Percentiles rank a stretch among this genome's conserved stretches.
phyloP scores from a whole-genome alignment of 2,888 invertebrate species.

The Synanthedon formicaeformis region DNA sequence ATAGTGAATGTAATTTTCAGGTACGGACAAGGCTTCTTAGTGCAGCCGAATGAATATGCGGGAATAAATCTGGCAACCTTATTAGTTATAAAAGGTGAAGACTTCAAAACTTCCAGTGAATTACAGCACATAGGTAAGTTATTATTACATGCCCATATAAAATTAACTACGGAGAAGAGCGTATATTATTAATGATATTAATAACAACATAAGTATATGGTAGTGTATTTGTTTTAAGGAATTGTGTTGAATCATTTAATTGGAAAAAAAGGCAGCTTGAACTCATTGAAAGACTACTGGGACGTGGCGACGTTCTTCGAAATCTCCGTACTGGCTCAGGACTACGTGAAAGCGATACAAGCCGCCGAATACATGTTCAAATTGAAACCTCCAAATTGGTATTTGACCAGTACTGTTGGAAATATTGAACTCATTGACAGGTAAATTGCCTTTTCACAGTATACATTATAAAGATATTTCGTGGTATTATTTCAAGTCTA shows the following conservation, averaged over 20 bases:
- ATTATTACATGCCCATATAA: not conserved
- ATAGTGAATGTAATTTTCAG: conserved; percentile 19
- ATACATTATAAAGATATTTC: too few relatives aligned
- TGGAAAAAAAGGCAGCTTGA: conserved; percentile 96
- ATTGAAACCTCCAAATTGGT: conserved; percentile 92
- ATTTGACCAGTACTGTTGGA: conserved; percentile 95
- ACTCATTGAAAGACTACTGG: conserved; percentile 96
- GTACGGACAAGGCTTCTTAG: conserved; percentile 96
- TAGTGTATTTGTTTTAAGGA: conserved; percentile 56
- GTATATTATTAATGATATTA: too few relatives aligned
- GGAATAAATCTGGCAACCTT: conserved; percentile 98
- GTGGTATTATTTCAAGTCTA: too few relatives aligned
- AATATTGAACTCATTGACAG: conserved; percentile 93
- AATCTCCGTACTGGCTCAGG: conserved; percentile 96
- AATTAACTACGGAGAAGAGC: too few relatives aligned
- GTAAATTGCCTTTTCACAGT: conserved; percentile 16
- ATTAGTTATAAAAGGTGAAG: conserved; percentile 95
- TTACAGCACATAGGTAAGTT: conserved; percentile 85
- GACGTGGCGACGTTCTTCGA: conserved; percentile 99
- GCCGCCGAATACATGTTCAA: conserved; percentile 96
- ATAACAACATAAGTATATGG: not conserved
- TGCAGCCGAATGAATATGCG: conserved; percentile 98
- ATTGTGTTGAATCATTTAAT: conserved; percentile 97
- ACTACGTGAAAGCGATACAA: conserved; percentile 96
- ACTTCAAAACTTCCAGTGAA: conserved; percentile 92